These are phyloP conservation scores for Cheirogaleus medius DNA, from an alignment of 2,113 vertebrate genomes.

Conservation along the genomic window DNA sequence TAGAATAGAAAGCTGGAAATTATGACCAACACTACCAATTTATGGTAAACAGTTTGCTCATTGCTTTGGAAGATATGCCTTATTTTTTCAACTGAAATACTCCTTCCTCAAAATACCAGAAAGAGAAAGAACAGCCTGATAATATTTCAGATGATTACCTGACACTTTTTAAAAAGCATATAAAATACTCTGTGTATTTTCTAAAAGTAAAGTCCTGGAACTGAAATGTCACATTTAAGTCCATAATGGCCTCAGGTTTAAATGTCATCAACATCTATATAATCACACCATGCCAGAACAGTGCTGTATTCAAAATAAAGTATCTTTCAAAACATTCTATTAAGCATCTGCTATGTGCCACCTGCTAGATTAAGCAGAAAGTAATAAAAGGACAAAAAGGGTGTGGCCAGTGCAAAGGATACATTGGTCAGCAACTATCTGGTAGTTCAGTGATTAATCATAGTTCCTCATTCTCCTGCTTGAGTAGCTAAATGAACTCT, in stretches of 20 bases:
- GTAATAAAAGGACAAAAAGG: not conserved
- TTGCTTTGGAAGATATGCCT: not conserved
- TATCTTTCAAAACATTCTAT: not conserved
- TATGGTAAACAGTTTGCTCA: not conserved
- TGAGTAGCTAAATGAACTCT: not conserved
- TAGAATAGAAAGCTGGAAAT: constrained; percentile 33
- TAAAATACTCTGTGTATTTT: not conserved
- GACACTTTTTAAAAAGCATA: not conserved
- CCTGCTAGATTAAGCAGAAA: not conserved
- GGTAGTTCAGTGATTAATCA: not conserved
- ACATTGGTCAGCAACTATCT: not conserved
- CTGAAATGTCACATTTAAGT: not conserved
- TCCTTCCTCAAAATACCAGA: constrained; percentile 22
- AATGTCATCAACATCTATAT: not conserved
- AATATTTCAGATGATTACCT: constrained; percentile 1
- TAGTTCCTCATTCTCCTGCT: not conserved
- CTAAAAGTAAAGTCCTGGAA: not conserved
- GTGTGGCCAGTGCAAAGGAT: not conserved
- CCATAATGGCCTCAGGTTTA: not conserved
- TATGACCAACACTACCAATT: not conserved
- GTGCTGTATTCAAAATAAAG: not conserved
- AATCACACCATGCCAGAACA: not conserved
- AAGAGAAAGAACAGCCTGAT: constrained; percentile 11
- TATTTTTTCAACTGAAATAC: not conserved
- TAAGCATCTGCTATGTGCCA: not conserved